Base-by-base conservation (phyloP, 2,888 invertebrate genomes). In the Mystacides longicornis region DNA sequence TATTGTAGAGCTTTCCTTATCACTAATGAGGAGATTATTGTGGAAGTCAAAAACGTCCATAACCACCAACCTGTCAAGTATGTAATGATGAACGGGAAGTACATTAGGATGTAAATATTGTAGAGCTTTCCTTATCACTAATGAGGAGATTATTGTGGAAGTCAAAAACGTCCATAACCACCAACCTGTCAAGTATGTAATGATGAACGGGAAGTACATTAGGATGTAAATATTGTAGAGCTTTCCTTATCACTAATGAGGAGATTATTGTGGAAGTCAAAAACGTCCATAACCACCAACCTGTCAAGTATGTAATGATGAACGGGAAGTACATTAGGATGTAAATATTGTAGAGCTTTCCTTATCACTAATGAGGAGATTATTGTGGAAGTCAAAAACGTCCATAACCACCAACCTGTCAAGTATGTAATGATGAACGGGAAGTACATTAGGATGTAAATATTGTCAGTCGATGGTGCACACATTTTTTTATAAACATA, bases 41-140 rank as follows among this genome's bases (percentile, higher is more conserved):
- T 51, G 3, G 31, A 42, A 19, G 21, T 47, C 3, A 43, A 20
- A 11, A 43, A 54, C 37, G 18, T 23, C 3, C 60, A 60, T 47
- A 57, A 48, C 19, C 60, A 60, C 14, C 27, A 57, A 2, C 57
- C 51, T 3, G 37, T 7, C 2, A 58, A 43, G 27, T 54, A 48
- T 48, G 48, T 48, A 3, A 48, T n/a, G 21, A 23, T 48, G 7
- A 20, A 23, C 16, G 48, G 48, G 23, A 48, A 23, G 23, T 48
- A 23, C 23, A 11, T 20, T 3, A 48, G 23, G 23, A 9, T 48
- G 57, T 14, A 2, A 54, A 31, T 47, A 45, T 19, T 59, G 56
- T 18, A 51, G 51, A 49, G 53, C 49, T 1, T 42, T 23, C 45
- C 48, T 48, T 2, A 53, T 51, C 22, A 23, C 47, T 45, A 22